Base-by-base conservation (phyloP, 2,113 vertebrate genomes). In the Myxocyprinus asiaticus region DNA sequence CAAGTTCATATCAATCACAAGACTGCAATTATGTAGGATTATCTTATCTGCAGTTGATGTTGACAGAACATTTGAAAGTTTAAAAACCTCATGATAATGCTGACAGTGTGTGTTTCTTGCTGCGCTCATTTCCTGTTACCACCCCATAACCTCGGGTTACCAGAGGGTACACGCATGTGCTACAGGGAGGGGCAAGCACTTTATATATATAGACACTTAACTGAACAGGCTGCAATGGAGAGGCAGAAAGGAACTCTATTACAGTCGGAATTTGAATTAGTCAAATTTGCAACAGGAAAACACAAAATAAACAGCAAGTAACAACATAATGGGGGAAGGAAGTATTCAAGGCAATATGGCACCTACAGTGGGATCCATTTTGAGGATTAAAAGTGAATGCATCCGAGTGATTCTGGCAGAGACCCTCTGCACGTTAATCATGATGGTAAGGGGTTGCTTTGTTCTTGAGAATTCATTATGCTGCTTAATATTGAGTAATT, bases 391-490 rank as follows among this genome's bases (percentile, higher is more conserved):
- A 84, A 94, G 83, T 72, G 80, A 90, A 76, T 6, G 82, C 43
- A 61, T 92, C 53, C 91, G 93, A 2, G 90, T 95, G 50, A 93
- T 89, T 81, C 82, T 96, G 50, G 94, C 92, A 0, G 95, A 96
- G 88, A 66, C 84, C 6, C 81, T 95, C 15, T 89, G 91, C 85
- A 95, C 93, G 0, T 96, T 91, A 74, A 80, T 95, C 67, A 93
- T 96, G 94, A 96, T 96, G 95, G 95, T 96, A 89, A 89, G 91
- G 81, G 44, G 33, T 15, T 12, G 9, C 15, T 47, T 33, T 2
- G 5, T 44, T 45, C 11, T 12, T 50, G 6, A 9, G 8, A 15
- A 10, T 85, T 76, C 78, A 85, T 84, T 51, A 85, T 82, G 77
- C 9, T 69, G 14, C 2, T 7, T 72, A 59, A 72, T 74, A n/a